Evolutionary conservation across 2,113 vertebrate genomes (phyloP).

Genomic region (Raja brachyura): DNA sequence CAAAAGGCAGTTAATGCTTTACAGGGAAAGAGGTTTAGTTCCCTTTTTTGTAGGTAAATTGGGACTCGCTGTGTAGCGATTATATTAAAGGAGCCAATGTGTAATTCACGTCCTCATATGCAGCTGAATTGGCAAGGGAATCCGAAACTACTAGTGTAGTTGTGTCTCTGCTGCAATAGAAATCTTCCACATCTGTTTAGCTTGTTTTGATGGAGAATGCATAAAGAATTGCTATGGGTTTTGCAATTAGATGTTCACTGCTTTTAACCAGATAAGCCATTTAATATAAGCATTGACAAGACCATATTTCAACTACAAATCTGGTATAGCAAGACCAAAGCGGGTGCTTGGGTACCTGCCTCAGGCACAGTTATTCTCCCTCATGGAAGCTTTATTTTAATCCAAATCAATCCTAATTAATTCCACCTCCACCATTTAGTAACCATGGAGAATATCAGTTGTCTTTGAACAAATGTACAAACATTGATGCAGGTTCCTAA

Average conservation of each 20-base stretch:
- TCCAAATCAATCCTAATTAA: conserved; percentile 19
- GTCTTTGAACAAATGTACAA: not conserved
- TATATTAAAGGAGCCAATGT: not conserved
- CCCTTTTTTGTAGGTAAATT: not conserved
- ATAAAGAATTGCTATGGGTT: not conserved
- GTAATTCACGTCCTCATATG: not conserved
- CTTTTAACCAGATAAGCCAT: not conserved
- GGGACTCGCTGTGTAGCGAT: not conserved
- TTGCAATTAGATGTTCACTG: not conserved
- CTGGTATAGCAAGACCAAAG: not conserved
- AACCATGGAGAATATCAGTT: conserved; percentile 18
- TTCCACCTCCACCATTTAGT: conserved; percentile 10
- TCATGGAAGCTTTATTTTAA: conserved; percentile 2
- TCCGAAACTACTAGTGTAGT: not conserved
- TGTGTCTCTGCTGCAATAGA: not conserved
- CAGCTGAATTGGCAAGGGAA: no score
- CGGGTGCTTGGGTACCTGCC: not conserved
- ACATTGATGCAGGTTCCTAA: not conserved
- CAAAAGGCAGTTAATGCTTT: not conserved
- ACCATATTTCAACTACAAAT: not conserved
- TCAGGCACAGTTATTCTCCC: not conserved
- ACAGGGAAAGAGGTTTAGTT: not conserved
- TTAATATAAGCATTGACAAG: not conserved
- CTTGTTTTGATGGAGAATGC: conserved; percentile 11
- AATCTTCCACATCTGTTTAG: not conserved